Evolutionary conservation across 2,113 vertebrate species (phyloP).

Genomic region (Phasianus colchicus): DNA sequence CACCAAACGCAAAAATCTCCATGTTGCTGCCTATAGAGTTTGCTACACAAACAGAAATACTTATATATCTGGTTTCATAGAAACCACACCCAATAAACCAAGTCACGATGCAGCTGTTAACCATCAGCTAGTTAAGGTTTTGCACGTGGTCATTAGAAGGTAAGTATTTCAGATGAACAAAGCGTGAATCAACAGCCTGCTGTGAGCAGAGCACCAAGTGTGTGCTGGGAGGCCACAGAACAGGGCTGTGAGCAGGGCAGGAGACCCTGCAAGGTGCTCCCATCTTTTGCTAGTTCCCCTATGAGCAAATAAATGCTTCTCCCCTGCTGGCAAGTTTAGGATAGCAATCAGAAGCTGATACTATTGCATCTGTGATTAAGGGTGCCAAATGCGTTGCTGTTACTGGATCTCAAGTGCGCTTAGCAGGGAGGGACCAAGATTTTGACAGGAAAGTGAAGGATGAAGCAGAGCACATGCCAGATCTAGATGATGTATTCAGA

Average conservation of each 20-base stretch:
- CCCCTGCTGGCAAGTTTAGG: neutral
- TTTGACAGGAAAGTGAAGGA: neutral
- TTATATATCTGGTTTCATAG: too few species aligned
- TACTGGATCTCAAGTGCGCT: fast-evolving
- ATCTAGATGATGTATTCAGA: neutral
- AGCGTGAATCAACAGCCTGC: neutral
- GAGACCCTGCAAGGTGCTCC: too few species aligned
- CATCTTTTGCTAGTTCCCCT: neutral
- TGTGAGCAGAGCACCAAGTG: neutral
- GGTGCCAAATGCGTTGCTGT: neutral
- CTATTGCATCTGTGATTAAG: neutral
- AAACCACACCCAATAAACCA: neutral
- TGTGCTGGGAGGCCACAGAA: too few species aligned
- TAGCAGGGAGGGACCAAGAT: fast-evolving
- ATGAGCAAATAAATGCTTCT: fast-evolving
- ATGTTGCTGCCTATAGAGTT: too few species aligned
- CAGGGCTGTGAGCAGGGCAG: neutral
- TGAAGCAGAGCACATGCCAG: neutral
- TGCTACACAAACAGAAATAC: neutral
- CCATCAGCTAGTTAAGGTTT: neutral
- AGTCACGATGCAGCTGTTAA: neutral
- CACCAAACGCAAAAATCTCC: neutral
- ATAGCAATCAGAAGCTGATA: neutral
- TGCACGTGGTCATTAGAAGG: neutral
- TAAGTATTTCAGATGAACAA: neutral